Percentiles rank a stretch among this genome's conserved stretches.
These are phyloP conservation scores for Drosophila mojavensis DNA, from an alignment of 1,140 invertebrate species.

Conservation along the genomic window DNA sequence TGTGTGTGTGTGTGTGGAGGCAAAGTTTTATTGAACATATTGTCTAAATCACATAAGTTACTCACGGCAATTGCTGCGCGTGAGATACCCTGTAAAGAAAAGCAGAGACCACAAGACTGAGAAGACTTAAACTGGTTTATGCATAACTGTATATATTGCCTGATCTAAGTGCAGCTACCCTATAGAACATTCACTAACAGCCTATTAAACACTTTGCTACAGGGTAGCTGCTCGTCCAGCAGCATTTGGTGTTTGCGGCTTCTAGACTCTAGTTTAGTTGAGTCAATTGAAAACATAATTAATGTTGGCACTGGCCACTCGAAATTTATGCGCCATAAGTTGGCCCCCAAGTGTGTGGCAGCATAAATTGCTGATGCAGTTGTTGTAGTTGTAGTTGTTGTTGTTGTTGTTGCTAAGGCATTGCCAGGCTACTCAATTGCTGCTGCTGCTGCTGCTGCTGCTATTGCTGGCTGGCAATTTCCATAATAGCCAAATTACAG, in stretches of 20 bases:
- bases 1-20: background rate
- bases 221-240: background rate
- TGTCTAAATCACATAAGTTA: constrained; percentile 67
- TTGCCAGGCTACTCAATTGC: constrained; percentile 1
- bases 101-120: no score
- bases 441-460: constrained; percentile 7
- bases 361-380: constrained; percentile 57
- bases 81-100: background rate
- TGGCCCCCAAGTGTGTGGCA: constrained; percentile 72
- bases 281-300: constrained; percentile 78
- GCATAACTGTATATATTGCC: no score
- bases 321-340: constrained; percentile 75
- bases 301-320: constrained; percentile 52
- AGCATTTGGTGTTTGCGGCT: background rate
- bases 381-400: constrained; percentile 1
- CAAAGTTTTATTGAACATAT: constrained; percentile 79
- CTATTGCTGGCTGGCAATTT: constrained; percentile 48
- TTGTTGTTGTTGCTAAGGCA: background rate
- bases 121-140: no score
- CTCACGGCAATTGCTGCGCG: background rate
- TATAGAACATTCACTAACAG: no score
- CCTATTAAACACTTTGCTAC: no score
- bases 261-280: constrained; percentile 12
- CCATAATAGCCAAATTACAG: constrained; percentile 70
- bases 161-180: no score